Percentiles rank a stretch among this genome's conserved stretches.
These are phyloP conservation scores for Chaetogeoica ovagalla DNA, from an alignment of 2,888 invertebrate genomes.

Conservation along the genomic window DNA sequence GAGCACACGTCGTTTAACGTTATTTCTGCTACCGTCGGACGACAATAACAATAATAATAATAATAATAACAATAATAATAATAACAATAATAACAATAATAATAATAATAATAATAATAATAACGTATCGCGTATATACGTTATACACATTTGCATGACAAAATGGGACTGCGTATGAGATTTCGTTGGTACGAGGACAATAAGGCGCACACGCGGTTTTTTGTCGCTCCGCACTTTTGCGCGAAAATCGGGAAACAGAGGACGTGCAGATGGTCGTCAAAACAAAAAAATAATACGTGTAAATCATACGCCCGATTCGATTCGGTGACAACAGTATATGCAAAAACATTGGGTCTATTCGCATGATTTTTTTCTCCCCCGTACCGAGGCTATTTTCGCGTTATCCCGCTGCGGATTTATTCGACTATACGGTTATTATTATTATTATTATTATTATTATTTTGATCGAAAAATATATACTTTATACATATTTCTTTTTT, in stretches of 20 bases:
- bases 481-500: no score
- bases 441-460: neutral
- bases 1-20: no score
- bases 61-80: constrained; percentile 6
- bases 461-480: neutral
- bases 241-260: constrained; percentile 30
- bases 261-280: constrained; percentile 28
- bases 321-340: constrained; percentile 11
- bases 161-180: neutral
- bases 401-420: neutral
- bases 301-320: constrained; percentile 25
- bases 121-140: neutral
- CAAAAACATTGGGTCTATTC: constrained; percentile 1
- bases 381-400: neutral
- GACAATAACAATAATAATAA: neutral
- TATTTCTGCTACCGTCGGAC: no score
- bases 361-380: constrained; percentile 1
- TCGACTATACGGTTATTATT: no score
- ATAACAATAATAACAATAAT: no score
- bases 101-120: neutral
- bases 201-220: constrained; percentile 10
- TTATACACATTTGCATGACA: constrained; percentile 18
- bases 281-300: constrained; percentile 29
- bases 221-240: neutral
- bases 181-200: constrained; percentile 30